Evolutionary conservation across 2,888 invertebrate species (phyloP).

Genomic region (Cepaea hortensis): DNA sequence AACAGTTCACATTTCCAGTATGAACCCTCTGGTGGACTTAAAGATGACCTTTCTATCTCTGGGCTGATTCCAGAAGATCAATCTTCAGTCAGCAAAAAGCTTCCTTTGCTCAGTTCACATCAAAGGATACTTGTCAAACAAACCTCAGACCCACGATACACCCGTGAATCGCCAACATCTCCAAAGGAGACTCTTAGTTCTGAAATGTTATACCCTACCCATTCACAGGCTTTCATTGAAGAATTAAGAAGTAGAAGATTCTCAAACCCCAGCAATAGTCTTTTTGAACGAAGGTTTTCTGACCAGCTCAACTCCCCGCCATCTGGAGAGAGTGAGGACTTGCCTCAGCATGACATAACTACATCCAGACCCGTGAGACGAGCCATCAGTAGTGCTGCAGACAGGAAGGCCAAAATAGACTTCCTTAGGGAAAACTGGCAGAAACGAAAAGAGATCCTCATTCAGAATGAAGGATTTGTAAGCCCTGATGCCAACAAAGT

Average conservation of each 20-base stretch:
- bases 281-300: background rate
- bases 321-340: background rate
- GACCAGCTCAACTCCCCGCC: background rate
- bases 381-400: constrained; percentile 47
- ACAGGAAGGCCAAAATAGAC: constrained; percentile 50
- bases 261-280: background rate
- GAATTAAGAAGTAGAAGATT: background rate
- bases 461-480: constrained; percentile 51
- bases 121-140: constrained; percentile 18
- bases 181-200: background rate
- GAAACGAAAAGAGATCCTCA: constrained; percentile 52
- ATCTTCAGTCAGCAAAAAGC: constrained; percentile 15
- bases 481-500: background rate
- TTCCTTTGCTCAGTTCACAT: background rate
- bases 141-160: constrained; percentile 23
- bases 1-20: background rate
- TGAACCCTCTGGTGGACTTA: background rate
- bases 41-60: background rate
- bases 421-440: constrained; percentile 53
- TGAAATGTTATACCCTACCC: background rate
- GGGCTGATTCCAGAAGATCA: constrained; percentile 8
- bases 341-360: background rate
- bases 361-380: constrained; percentile 31
- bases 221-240: background rate
- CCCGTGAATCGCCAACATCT: background rate